Base-by-base conservation (phyloP, 2,113 vertebrate genomes). In the Leptodactylus fuscus region DNA sequence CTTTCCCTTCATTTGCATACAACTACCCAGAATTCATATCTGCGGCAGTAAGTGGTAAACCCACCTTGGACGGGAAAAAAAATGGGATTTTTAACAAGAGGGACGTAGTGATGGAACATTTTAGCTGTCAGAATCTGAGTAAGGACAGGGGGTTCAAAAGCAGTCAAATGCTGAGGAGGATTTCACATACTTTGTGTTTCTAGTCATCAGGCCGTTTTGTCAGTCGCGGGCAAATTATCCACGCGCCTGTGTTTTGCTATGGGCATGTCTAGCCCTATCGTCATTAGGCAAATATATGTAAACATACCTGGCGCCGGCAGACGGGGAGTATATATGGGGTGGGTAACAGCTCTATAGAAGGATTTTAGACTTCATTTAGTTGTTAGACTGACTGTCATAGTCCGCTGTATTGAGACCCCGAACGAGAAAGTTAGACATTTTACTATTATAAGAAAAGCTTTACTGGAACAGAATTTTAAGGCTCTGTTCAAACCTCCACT, bases 11-110 rank as follows among this genome's bases (percentile, higher is more conserved):
- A 62, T 83, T 74, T 83, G 70, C 70, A 75, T 83, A 75, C 51
- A 27, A 34, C 70, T 83, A 83, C 51, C 82, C 82, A 75, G 36
- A 83, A 62, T 75, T 22, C 81, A 27, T 27, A 38, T 60, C 81
- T 74, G 81, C 53, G 5, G 34, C 24, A 60, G 7, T 60, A 58
- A 60, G 69, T 71, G 51, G 69, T 75, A 75, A 75, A 58, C 15
- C 81, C 81, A 73, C 70, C 51, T 29, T 60, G 49, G 32, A 82
- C 81, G 41, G 34, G 53, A 82, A 82, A 49, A 49, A 49, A 49
- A 11, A 9, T n/a, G n/a, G n/a, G n/a, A n/a, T 71, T 71, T 67
- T 46, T 67, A 81, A 67, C 58, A 81, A 69, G 46, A 51, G 13
- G 38, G 41, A 82, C 20, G 46, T 24, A 51, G 29, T 53, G 58